Base-by-base conservation (phyloP, 2,797 vertebrate genomes). In the Myripristis murdjan region DNA sequence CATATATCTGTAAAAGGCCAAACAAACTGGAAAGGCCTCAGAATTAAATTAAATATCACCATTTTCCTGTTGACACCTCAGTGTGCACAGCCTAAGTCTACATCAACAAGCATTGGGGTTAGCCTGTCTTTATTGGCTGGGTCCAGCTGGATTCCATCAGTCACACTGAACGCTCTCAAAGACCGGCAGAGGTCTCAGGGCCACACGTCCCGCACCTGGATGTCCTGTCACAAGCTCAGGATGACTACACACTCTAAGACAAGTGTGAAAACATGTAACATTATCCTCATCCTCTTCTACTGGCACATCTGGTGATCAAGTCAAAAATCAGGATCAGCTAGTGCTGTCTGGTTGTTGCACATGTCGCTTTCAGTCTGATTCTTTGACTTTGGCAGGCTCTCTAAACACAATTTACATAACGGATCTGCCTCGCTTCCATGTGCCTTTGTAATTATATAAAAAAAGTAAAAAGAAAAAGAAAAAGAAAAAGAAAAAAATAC, bases 251-350 rank as follows among this genome's bases (percentile, higher is more conserved):
- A 56, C 60, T 77, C 33, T 41, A 3, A 65, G 58, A 70, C 54
- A 79, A 57, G 65, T 59, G 71, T 77, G 41, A 73, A 84, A 79
- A 77, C 14, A 60, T 74, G 63, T 56, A 77, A 76, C 24, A 48
- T 24, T 35, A 71, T 35, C 57, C 18, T 20, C 39, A 33, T 60
- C 31, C 53, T 65, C 68, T 57, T 28, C 66, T n/a, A 24, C 33
- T 7, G 61, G 9, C 76, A 20, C 74, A 74, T 64, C 52, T 49
- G 70, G 74, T 54, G 55, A 57, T 83, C 46, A 63, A 49, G 66
- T 57, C n/a, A 53, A 62, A n/a, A 35, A 52, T 59, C 7, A 35
- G 16, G 12, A 28, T 15, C 41, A 46, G 71, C 51, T 15, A 22
- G 23, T 33, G 51, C 35, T 15, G 73, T 37, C 62, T 60, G 26